Conservation (phyloP, 2,797 vertebrate species). For the Chrosomus eos region DNA sequence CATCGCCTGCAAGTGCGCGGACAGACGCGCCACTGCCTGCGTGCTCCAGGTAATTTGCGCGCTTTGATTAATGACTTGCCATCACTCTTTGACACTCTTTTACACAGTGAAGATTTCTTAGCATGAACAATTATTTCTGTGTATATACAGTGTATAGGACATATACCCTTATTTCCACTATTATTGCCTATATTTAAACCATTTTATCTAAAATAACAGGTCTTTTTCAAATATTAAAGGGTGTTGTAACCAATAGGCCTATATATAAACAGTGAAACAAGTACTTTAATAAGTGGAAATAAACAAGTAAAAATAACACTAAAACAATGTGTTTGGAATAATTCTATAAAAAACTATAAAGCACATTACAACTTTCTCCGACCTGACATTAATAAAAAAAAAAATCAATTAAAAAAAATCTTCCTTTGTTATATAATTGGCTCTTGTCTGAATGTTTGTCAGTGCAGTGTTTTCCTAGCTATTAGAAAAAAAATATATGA, state of each 20-base stretch:
- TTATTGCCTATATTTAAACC: not conserved
- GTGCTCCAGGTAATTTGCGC: conserved; percentile 80
- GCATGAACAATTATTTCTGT: not conserved
- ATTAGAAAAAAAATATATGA: not conserved
- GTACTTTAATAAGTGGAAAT: not conserved
- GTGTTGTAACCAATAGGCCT: not conserved
- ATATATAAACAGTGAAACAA: not conserved
- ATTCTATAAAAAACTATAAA: not conserved
- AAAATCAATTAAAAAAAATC: not conserved
- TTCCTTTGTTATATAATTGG: not conserved
- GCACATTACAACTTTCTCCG: not conserved
- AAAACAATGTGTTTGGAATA: not conserved
- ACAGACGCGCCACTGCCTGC: conserved; percentile 84
- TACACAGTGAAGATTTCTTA: not conserved
- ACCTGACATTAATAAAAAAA: not conserved
- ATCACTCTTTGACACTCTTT: not conserved
- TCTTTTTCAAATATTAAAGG: not conserved
- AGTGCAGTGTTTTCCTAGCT: not conserved
- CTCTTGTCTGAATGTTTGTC: not conserved
- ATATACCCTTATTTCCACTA: not conserved
- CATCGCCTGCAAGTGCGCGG: conserved; percentile 84
- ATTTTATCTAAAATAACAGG: not conserved
- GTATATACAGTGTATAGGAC: not conserved
- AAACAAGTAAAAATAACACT: not conserved
- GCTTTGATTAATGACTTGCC: not conserved